Conservation (phyloP, 2,797 vertebrate species). For the Anguilla marmorata region DNA sequence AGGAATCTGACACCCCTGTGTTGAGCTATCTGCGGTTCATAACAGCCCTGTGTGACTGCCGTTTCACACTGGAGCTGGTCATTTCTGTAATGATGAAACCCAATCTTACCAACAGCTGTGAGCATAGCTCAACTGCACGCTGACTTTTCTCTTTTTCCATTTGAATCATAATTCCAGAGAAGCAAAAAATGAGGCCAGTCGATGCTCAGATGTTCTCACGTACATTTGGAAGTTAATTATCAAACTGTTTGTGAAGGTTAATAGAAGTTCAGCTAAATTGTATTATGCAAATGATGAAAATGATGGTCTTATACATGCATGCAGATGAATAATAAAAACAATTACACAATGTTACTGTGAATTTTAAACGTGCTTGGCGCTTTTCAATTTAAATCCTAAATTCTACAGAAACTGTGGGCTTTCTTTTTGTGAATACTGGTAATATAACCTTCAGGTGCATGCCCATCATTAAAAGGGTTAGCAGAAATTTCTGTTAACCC, state of each 20-base stretch:
- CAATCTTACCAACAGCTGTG: not conserved
- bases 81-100: not conserved
- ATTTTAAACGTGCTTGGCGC: not conserved
- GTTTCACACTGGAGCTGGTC: not conserved
- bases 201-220: not conserved
- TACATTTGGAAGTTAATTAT: not conserved
- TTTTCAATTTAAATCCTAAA: no score
- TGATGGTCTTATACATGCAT: not conserved
- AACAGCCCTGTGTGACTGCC: not conserved
- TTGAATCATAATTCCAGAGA: not conserved
- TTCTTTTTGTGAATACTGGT: no score
- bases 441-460: no score
- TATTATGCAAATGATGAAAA: not conserved
- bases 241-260: not conserved
- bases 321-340: not conserved
- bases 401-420: no score
- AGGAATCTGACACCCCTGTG: constrained; percentile 19
- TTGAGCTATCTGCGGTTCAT: constrained; percentile 19
- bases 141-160: not conserved
- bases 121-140: not conserved
- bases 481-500: no score
- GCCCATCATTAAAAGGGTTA: no score
- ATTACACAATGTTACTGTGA: not conserved
- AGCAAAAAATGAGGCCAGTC: not conserved
- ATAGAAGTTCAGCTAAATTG: no score